phyloP scores from a whole-genome alignment of 1,140 invertebrate genomes.

The Leptonema lineaticorne region DNA sequence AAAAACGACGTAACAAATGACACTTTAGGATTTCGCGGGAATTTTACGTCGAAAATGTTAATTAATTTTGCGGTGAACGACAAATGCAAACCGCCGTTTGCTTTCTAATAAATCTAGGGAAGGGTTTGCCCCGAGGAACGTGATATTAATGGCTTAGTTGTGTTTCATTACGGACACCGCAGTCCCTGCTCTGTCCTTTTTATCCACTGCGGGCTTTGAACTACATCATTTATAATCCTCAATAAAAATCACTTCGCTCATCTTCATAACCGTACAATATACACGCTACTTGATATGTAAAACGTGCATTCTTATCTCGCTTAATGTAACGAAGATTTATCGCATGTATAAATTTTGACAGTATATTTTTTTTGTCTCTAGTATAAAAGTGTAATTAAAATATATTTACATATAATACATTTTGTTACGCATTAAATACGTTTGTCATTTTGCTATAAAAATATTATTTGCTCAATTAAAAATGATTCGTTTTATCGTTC shows the following conservation, averaged over 20 bases:
- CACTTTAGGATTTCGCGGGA: conserved; percentile 5
- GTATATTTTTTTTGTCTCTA: no score
- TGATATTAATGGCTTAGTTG: conserved; percentile 42
- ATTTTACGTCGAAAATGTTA: conserved; percentile 4
- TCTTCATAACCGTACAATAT: no score
- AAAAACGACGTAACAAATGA: neutral
- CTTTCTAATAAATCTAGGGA: conserved; percentile 19
- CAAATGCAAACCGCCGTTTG: conserved; percentile 14
- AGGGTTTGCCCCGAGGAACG: conserved; percentile 11
- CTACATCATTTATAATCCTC: conserved; percentile 5
- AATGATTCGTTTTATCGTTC: no score
- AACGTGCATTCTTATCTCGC: no score
- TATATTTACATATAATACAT: no score
- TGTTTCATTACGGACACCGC: conserved; percentile 39
- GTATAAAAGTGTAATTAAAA: no score
- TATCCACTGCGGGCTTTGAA: conserved; percentile 10
- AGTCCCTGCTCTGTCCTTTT: conserved; percentile 14
- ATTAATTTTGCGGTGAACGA: conserved; percentile 14
- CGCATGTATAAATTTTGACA: no score
- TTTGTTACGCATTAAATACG: no score
- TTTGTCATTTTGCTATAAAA: no score
- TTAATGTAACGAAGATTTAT: no score
- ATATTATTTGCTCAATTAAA: no score
- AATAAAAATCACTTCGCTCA: neutral
- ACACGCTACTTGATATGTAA: no score